Conservation (phyloP, 2,888 invertebrate genomes). For the Ptychoptera albimana region DNA sequence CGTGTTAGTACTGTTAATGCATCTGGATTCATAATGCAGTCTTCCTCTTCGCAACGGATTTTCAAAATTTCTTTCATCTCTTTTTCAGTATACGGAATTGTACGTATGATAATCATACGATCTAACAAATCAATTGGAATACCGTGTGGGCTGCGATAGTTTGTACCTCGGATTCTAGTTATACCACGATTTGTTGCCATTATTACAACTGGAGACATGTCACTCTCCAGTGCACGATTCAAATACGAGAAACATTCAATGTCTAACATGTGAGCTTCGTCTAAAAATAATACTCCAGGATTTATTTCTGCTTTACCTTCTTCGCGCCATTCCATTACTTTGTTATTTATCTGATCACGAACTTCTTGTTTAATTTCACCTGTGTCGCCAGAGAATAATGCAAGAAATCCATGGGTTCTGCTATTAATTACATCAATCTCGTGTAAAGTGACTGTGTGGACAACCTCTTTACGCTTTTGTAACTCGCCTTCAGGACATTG, state of each 20-base stretch:
- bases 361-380: slow-evolving; percentile 98
- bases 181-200: slow-evolving; percentile 98
- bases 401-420: slow-evolving; percentile 92
- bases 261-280: slow-evolving; percentile 97
- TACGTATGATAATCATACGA: slow-evolving; percentile 87
- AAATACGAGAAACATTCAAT: slow-evolving; percentile 98
- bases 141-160: slow-evolving; percentile 89
- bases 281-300: slow-evolving; percentile 92
- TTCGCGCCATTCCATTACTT: slow-evolving; percentile 96
- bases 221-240: slow-evolving; percentile 91
- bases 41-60: slow-evolving; percentile 94
- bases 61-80: slow-evolving; percentile 85
- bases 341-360: slow-evolving; percentile 93
- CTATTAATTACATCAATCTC: slow-evolving; percentile 99
- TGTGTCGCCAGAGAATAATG: slow-evolving; percentile 96
- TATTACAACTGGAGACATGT: slow-evolving; percentile 93
- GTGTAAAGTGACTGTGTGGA: slow-evolving; percentile 96
- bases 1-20: slow-evolving; percentile 81
- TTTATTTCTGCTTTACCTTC: slow-evolving; percentile 99
- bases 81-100: slow-evolving; percentile 70
- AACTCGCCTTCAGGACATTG: slow-evolving; percentile 98
- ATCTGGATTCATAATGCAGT: slow-evolving; percentile 85
- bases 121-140: slow-evolving; percentile 94
- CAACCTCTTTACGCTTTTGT: slow-evolving; percentile 94
- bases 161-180: slow-evolving; percentile 87